A percentile compares a stretch with the other conserved stretches of the same genome.
Conservation (phyloP, 2,888 invertebrate species). For the Caenorhabditis sulstoni region DNA sequence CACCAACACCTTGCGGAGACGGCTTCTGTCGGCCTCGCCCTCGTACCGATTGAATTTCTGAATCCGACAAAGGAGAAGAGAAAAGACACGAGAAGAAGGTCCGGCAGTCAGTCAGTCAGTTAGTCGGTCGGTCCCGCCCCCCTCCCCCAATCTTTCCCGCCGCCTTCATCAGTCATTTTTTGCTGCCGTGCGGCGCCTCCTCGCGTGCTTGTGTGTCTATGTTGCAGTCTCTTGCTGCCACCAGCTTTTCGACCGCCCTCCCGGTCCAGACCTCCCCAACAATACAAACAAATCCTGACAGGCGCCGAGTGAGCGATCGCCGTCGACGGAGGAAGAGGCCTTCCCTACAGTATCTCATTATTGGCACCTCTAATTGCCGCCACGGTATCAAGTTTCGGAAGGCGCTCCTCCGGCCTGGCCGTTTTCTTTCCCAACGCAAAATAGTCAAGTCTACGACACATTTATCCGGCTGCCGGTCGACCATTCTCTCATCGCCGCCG, state of each 20-base stretch:
- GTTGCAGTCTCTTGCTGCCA: slow-evolving; percentile 53
- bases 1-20: slow-evolving; percentile 38
- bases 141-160: slow-evolving; percentile 33
- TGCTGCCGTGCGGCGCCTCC: slow-evolving; percentile 45
- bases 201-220: slow-evolving; percentile 46
- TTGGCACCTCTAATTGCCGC: slow-evolving; percentile 60
- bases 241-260: slow-evolving; percentile 18
- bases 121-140: background rate
- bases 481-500: slow-evolving; percentile 46
- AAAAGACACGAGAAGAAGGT: slow-evolving; percentile 21
- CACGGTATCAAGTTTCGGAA: slow-evolving; percentile 58
- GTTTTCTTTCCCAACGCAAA: slow-evolving; percentile 29
- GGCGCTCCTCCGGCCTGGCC: slow-evolving; percentile 3
- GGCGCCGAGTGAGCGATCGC: slow-evolving; percentile 35
- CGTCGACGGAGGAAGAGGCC: background rate
- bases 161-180: slow-evolving; percentile 50
- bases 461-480: slow-evolving; percentile 44
- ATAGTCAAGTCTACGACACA: slow-evolving; percentile 37
- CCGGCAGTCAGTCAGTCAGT: slow-evolving; percentile 23
- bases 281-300: slow-evolving; percentile 61
- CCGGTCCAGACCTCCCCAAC: slow-evolving; percentile 47
- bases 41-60: slow-evolving; percentile 35
- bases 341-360: slow-evolving; percentile 55
- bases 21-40: slow-evolving; percentile 30
- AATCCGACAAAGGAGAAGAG: slow-evolving; percentile 20